Evolutionary conservation across 2,888 invertebrate genomes (phyloP), one percentile per base, ranked within the genome.

Genomic region (Cylloceria caligata): DNA sequence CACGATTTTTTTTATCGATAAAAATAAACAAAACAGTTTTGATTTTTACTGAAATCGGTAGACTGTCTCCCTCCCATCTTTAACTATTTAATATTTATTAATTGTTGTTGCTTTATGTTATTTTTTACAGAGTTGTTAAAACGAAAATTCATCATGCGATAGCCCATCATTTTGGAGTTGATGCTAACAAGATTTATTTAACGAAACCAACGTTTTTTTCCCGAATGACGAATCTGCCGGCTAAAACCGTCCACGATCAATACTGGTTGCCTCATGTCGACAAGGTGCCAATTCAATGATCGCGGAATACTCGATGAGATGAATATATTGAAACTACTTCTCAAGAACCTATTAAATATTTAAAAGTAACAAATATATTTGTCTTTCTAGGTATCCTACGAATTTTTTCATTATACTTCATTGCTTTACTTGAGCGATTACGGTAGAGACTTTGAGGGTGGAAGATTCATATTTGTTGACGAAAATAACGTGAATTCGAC

Each of bases 141-240:
- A 94, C 95, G 45, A 97, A 97, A 93, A 96, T 98, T 81, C 96
- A 96, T 89, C 94, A 95, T 88, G 95, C 96, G 0, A 95, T 98
- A 75, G 96, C 96, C 3, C 95, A 96, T 87, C 95, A 96, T 88
- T 98, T 98, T 93, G 95, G 95, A 21, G 94, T 97, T 21, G 94
- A 95, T 77, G 93, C 94, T 0, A 93, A 94, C 55, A 95, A 94
- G 87, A 93, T 98, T 73, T 95, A 95, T 93, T 93, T 98, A 80
- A 97, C 98, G 5, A 96, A 96, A 90, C 98, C 98, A n/a, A 97
- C 97, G 73, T 98, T 98, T 91, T 97, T 98, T 92, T 97, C 98
- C 11, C 94, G 95, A 90, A 95, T 98, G 85, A 96, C 96, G 21
- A 94, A 95, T 83, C 94, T 93, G 62, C 94, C 95, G 49, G 95